These are phyloP conservation scores for Strix uralensis DNA, from an alignment of 2,113 vertebrate genomes.

Conservation along the genomic window DNA sequence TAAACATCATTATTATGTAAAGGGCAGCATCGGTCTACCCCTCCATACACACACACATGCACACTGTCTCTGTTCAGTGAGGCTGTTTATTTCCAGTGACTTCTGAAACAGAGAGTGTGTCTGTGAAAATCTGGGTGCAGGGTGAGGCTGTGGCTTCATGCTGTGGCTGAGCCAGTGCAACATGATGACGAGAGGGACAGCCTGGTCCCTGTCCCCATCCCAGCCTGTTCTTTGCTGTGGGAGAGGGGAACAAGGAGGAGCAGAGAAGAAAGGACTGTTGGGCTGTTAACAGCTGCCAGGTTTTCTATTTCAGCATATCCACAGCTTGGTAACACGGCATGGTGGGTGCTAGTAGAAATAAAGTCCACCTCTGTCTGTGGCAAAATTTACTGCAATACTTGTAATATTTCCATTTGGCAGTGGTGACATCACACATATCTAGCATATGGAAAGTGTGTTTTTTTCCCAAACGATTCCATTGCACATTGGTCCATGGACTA, in stretches of 20 bases:
- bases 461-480: background rate
- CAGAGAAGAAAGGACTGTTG: background rate
- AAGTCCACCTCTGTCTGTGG: background rate
- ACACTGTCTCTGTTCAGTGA: accelerated
- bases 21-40: background rate
- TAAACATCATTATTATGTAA: background rate
- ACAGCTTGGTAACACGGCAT: background rate
- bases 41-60: background rate
- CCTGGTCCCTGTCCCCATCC: too few relatives aligned
- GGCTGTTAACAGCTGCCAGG: background rate
- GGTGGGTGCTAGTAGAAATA: background rate
- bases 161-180: background rate
- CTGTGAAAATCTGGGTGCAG: background rate
- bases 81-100: background rate
- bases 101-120: background rate
- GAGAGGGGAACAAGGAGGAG: background rate
- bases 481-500: background rate
- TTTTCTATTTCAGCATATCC: background rate
- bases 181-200: background rate
- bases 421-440: background rate
- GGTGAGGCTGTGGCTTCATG: background rate
- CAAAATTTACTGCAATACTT: conserved; percentile 7
- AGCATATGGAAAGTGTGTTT: background rate
- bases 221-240: background rate
- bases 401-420: background rate